Evolutionary conservation across 2,888 invertebrate species (phyloP), one percentile per base, ranked within the genome.

Genomic region (Lissonota sp.): DNA sequence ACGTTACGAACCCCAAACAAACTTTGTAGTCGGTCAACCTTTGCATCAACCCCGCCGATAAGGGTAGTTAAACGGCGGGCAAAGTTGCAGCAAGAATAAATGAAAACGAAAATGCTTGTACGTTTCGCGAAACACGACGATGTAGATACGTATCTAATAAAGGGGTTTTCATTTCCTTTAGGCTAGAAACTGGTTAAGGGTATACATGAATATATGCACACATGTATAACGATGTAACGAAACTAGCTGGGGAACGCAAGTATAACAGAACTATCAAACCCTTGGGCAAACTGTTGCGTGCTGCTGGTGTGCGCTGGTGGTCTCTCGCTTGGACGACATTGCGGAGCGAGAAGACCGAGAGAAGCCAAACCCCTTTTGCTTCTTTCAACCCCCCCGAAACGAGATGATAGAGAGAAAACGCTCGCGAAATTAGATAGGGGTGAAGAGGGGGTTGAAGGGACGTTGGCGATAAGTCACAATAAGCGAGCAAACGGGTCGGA

Each of bases 211-310:
- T 3, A 26, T 26, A 26, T 26, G 3, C 26, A 44, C n/a, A 16
- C 39, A 26, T 57, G 26, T 16, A 42, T 14, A 63, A 60, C 49
- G 46, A 6, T 53, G 14, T 57, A 42, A 55, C 57, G 51, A 67
- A 70, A 46, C 67, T 5, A 67, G 62, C 16, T 51, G 53, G 14
- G 58, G 14, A 66, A 72, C 46, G 40, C 76, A 76, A 80, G 72
- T 80, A 69, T 76, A 76, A 80, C 69, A 77, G 66, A 80, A 80
- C 76, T 80, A 76, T 76, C 57, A 77, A 77, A 80, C 80, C 77
- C 63, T 76, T 76, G 72, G 42, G 76, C 76, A 77, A 80, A 77
- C 80, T 80, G 80, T 80, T 80, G 80, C 80, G 67, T 82, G 70
- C 69, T 16, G 74, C 57, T 64, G 55, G 40, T 73, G 76, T 79